These are phyloP conservation scores for Brachyistius frenatus DNA, from an alignment of 2,113 vertebrate genomes.

Conservation along the genomic window DNA sequence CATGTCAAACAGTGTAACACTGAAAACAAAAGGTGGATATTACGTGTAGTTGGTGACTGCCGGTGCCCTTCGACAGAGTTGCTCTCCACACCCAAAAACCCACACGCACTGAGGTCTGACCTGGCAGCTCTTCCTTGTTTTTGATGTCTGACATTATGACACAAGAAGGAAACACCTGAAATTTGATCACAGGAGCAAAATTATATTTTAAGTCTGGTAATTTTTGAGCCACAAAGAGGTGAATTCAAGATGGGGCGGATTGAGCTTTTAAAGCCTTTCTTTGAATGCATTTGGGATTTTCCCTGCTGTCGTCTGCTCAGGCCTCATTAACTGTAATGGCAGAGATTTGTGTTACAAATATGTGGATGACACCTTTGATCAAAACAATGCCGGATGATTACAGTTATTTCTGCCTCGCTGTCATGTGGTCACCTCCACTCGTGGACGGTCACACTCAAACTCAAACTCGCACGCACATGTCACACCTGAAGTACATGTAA, in stretches of 20 bases:
- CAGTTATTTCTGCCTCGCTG: conserved; percentile 55
- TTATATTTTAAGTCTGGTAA: conserved; percentile 10
- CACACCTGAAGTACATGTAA: conserved; percentile 34
- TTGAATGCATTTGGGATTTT: conserved; percentile 61
- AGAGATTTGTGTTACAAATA: conserved; percentile 56
- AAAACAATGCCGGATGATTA: conserved; percentile 69
- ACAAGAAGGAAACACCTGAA: conserved; percentile 61
- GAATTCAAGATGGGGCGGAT: conserved; percentile 13
- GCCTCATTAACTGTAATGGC: conserved; percentile 44
- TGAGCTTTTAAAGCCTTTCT: conserved; percentile 20
- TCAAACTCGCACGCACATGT: conserved; percentile 23
- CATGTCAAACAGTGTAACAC: conserved; percentile 67
- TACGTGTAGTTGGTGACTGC: conserved; percentile 60
- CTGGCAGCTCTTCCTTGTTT: conserved; percentile 42
- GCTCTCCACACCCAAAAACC: conserved; percentile 64
- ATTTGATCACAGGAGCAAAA: conserved; percentile 41
- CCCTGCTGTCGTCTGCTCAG: conserved; percentile 37
- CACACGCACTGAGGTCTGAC: conserved; percentile 22
- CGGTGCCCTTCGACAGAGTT: conserved; percentile 61
- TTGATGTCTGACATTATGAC: conserved; percentile 45
- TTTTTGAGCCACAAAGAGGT: not conserved
- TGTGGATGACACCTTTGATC: conserved; percentile 68
- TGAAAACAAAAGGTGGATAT: conserved; percentile 87
- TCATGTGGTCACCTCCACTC: conserved; percentile 45
- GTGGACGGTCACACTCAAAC: not conserved